phyloP scores from a whole-genome alignment of 2,888 invertebrate genomes.

The Drosophila anceps region DNA sequence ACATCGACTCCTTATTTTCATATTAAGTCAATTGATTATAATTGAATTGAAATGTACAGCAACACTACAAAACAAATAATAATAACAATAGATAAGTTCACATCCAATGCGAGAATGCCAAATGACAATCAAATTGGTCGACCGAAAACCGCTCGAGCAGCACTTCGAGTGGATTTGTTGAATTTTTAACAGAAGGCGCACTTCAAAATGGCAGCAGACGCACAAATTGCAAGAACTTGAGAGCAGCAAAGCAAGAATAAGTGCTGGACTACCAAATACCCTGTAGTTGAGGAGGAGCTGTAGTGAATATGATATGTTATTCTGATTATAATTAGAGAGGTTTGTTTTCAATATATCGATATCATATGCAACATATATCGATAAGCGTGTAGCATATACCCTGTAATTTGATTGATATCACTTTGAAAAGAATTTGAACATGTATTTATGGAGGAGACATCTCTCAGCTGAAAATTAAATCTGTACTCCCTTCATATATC shows the following conservation, averaged over 20 bases:
- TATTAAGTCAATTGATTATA: conserved; percentile 74
- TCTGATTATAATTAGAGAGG: too few species aligned
- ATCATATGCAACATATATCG: not conserved
- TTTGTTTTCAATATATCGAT: not conserved
- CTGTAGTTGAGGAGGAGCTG: not conserved
- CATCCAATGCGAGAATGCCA: not conserved
- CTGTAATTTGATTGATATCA: not conserved
- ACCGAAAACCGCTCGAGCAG: not conserved
- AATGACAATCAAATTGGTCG: not conserved
- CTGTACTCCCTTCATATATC: not conserved
- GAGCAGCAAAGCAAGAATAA: not conserved
- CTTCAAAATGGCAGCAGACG: not conserved
- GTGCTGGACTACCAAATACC: not conserved
- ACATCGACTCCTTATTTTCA: conserved; percentile 42
- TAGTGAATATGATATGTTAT: not conserved
- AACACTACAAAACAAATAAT: not conserved
- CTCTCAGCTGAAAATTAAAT: not conserved
- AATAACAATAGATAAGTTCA: not conserved
- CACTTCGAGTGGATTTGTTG: not conserved
- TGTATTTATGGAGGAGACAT: not conserved
- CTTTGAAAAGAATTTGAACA: too few species aligned
- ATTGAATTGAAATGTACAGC: conserved; percentile 64
- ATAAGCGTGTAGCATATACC: not conserved
- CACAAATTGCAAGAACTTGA: not conserved
- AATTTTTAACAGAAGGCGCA: not conserved